Base-by-base conservation (phyloP, 2,888 invertebrate species). In the Neria commutata region DNA sequence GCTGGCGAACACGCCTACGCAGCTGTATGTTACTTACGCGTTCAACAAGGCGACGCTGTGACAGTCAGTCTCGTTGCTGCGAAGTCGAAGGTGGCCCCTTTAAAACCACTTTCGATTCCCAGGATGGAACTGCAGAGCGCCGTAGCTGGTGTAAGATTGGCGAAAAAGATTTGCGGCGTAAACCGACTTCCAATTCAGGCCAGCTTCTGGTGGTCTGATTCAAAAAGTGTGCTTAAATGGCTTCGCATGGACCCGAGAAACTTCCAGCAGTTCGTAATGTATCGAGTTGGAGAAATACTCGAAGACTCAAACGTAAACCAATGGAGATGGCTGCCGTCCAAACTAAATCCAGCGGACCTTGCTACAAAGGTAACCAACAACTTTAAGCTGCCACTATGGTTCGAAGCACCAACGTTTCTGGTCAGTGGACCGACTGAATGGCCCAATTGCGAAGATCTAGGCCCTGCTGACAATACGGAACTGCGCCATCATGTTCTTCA, bases 201-300 rank as follows among this genome's bases (percentile, higher is more conserved):
- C 17, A 10, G 5, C 10, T 56, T 56, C 3, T 60, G 10, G n/a
- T 60, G 58, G 58, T 51, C 58, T 0, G 61, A 58, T 17, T 63
- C 64, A 8, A 65, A 65, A 51, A 64, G 59, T 0, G 58, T 63
- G 5, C 19, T 63, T 5, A 54, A 57, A n/a, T 65, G 65, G 61
- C 29, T 62, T 1, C 46, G 45, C 4, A 62, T 62, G 58, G 60
- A 64, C 26, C 60, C 62, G 1, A 64, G 51, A 45, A 56, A 56
- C 3, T 40, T 59, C 25, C 60, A 65, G n/a, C 55, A 58, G 3
- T 63, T 58, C 24, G 59, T 67, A 1, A 61, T 63, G 56, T 49
- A 54, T 49, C 37, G 65, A 14, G 56, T 62, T 6, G 61, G 56
- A 1, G 63, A 63, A 29, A 55, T 65, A n/a, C 17, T 61, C n/a